Evolutionary conservation across 1,140 invertebrate species (phyloP), one percentile per base, ranked within the genome.

Genomic region (Eumaeus atala): DNA sequence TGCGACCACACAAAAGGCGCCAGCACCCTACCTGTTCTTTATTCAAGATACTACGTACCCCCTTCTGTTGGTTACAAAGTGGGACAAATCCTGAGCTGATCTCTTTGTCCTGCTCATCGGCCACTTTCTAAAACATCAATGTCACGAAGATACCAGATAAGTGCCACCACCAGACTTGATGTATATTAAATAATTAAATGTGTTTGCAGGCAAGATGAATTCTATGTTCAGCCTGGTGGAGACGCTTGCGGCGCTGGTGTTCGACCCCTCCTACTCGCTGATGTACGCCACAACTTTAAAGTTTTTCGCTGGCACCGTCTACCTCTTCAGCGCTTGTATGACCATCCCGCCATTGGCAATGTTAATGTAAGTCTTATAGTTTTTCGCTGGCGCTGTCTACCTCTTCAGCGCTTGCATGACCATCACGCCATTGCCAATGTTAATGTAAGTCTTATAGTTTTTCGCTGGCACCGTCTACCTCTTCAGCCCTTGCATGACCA

Each of bases 161-260:
- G n/a, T n/a, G n/a, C n/a, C n/a, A n/a, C n/a, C n/a, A n/a, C n/a
- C n/a, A n/a, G n/a, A n/a, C n/a, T 28, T 28, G 2, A 6, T 28
- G 21, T 28, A 28, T 6, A 28, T 28, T 28, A 28, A 28, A 28
- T 28, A 28, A 28, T 3, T 28, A 28, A 28, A 28, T 44, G 9
- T 44, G n/a, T 44, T 81, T 72, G 17, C 66, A 86, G 83, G 83
- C n/a, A 86, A 84, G 73, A 83, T 83, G 72, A 86, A 86, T 55
- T 86, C 83, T 0, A 53, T 86, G 6, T 83, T 86, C 67, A 86
- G 83, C 42, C 54, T 86, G n/a, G 77, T 86, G 47, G 83, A 86
- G 53, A 84, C 83, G 0, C 47, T 82, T 0, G 81, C 74, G 0
- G 81, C 83, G 0, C 44, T 86, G 10, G 54, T 80, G 34, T 86